Evolutionary conservation across 2,888 invertebrate genomes (phyloP).

Genomic region (Epinotia demarniana): DNA sequence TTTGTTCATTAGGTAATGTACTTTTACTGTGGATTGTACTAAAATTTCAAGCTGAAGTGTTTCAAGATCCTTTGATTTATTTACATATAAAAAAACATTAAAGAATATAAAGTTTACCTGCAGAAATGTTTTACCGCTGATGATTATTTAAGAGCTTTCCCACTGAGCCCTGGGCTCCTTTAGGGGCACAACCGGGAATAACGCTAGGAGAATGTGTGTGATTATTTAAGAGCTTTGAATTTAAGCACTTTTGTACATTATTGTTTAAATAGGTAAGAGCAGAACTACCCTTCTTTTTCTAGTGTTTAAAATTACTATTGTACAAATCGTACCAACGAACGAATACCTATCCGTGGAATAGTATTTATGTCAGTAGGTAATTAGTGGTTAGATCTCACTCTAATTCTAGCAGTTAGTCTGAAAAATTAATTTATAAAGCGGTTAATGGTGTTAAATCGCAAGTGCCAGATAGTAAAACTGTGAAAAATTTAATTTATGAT

Average conservation of each 20-base stretch:
- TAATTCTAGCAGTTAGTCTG: background rate
- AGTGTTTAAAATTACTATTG: background rate
- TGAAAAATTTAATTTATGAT: background rate
- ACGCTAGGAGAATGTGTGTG: no score
- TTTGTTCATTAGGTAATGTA: slow-evolving; percentile 6
- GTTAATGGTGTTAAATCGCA: slow-evolving; percentile 57
- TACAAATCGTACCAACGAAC: background rate
- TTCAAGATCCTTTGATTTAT: background rate
- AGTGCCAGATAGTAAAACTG: slow-evolving; percentile 64
- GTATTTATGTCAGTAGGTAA: background rate
- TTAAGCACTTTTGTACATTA: background rate
- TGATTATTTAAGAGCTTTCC: background rate
- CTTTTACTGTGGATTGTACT: slow-evolving; percentile 8
- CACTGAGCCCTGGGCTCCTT: no score
- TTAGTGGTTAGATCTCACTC: background rate
- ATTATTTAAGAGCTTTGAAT: background rate
- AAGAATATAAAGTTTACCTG: no score
- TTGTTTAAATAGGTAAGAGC: background rate
- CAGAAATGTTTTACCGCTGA: background rate
- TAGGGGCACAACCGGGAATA: no score
- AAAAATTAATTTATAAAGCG: background rate
- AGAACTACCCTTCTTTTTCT: background rate
- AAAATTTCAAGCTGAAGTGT: background rate
- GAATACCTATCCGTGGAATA: background rate
- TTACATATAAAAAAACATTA: background rate